Evolutionary conservation across 2,797 vertebrate species (phyloP), one percentile per base, ranked within the genome.

Genomic region (Pseudochirops corinnae): DNA sequence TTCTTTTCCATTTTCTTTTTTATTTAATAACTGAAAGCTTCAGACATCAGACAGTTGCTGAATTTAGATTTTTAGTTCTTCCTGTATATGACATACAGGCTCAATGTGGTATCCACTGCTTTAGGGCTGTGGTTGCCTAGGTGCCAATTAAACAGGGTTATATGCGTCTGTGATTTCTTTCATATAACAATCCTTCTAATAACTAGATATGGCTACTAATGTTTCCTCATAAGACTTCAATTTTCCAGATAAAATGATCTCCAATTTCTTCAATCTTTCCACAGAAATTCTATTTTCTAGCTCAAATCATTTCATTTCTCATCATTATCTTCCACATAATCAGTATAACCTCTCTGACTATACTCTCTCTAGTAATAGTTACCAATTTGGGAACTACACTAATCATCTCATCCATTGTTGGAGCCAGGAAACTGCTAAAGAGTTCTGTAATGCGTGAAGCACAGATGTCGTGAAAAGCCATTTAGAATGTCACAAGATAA

Each of bases 241-340:
- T 87, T 87, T 87, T 87, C 74, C 74, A 87, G 74, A 87, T 87
- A 87, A 87, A 87, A 87, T 94, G 56, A 90, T 93, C 39, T 90
- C 91, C 7, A 82, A 16, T 95, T 33, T n/a, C 10, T 57, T 93
- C 24, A 39, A 56, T 92, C 31, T 90, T 93, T 94, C 5, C 50
- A 92, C 91, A 55, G 56, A 91, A 93, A 87, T 91, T 91, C 12
- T 90, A 29, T 91, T 67, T 56, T 46, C 28, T 93, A 29, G 28
- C 4, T 91, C 90, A 87, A 90, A 87, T 94, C 28, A 92, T 96
- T 95, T 92, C 57, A 90, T 46, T 95, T 92, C 91, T 94, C n/a
- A 93, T 60, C 13, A 56, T 91, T 93, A 39, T 55, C 74, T 95
- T 55, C 6, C 55, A 26, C n/a, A 39, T 91, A 57, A 62, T 5